Base-by-base conservation (phyloP, 2,888 invertebrate species). In the Chorisops tibialis region DNA sequence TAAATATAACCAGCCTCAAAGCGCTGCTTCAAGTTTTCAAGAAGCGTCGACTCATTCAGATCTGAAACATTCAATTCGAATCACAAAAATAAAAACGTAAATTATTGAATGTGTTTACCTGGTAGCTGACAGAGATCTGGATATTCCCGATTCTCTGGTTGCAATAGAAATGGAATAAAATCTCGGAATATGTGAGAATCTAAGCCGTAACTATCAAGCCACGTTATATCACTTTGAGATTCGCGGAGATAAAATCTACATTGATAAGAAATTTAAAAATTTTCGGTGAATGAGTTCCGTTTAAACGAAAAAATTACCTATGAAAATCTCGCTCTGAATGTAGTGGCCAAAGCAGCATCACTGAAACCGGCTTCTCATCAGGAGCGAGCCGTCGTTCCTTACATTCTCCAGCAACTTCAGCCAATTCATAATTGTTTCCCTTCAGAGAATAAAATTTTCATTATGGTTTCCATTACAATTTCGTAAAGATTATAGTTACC, bases 61-160 rank as follows among this genome's bases (percentile, higher is more conserved):
- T 96, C 95, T 69, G 41, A 60, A 64, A 63, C 39, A 6, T 41
- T 35, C 22, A 47, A 12, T 47, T 47, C n/a, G 12, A 37, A n/a
- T n/a, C n/a, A n/a, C 37, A 41, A 5, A 45, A 45, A 21, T 18
- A 45, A 41, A 45, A 16, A 2, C 30, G 9, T 30, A 7, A 2
- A 30, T 7, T n/a, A n/a, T 30, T 7, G 30, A 30, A 30, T 1
- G 1, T 3, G n/a, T 6, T 50, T 68, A 69, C 70, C 71, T 12
- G 96, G 96, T 73, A 96, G 81, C 80, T 95, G 95, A 78, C 96
- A 96, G 70, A 97, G 82, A 79, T 97, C 96, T 6, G 96, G 93
- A 79, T 96, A 96, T 75, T 96, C 96, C 69, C 93, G 86, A 79
- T 94, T 93, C 74, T 91, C 88, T 16, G 95, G 94, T 78, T 96